These are phyloP conservation scores for Popillia japonica DNA, from an alignment of 1,140 invertebrate species.

Conservation along the genomic window DNA sequence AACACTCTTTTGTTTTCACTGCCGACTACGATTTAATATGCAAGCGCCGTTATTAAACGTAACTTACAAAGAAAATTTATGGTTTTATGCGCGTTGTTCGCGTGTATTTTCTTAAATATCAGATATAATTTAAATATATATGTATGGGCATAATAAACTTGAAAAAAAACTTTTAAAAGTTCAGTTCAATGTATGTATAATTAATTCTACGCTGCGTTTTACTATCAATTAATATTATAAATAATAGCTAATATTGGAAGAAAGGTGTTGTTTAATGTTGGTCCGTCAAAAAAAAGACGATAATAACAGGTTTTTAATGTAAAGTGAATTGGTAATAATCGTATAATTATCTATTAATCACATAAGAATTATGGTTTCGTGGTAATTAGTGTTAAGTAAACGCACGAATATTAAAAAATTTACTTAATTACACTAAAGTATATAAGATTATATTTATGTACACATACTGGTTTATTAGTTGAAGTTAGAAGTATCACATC, in stretches of 20 bases:
- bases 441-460: too few species aligned
- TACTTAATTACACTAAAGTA: too few species aligned
- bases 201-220: too few species aligned
- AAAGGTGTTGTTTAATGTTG: not conserved
- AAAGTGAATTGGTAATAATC: not conserved
- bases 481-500: too few species aligned
- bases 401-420: too few species aligned
- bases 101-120: slow-evolving; percentile 2
- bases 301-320: not conserved
- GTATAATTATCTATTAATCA: not conserved
- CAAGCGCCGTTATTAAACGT: slow-evolving; percentile 29
- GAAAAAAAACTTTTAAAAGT: not conserved
- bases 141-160: not conserved
- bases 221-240: not conserved
- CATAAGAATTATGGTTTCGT: not conserved
- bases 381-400: too few species aligned
- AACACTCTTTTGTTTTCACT: slow-evolving; percentile 26
- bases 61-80: slow-evolving; percentile 28
- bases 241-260: not conserved
- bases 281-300: not conserved
- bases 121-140: not conserved
- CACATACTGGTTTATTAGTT: too few species aligned
- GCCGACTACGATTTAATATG: slow-evolving; percentile 29
- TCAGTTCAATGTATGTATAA: too few species aligned
- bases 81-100: slow-evolving; percentile 4